Percentiles rank a stretch among this genome's conserved stretches.
phyloP scores from a whole-genome alignment of 2,797 vertebrate genomes.

The Allobates femoralis region DNA sequence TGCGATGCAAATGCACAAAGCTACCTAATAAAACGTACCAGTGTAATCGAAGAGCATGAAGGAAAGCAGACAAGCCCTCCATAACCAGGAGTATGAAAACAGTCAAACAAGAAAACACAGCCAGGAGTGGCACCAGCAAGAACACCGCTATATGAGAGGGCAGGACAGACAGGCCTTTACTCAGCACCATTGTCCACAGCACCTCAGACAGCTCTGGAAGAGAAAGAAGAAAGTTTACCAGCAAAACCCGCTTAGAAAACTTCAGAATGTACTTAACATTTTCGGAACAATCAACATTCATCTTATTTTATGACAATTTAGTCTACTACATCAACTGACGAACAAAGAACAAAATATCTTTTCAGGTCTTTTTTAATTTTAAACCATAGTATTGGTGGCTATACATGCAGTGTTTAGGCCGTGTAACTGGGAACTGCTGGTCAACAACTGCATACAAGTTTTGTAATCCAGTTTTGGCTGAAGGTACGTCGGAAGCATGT shows the following conservation, averaged over 20 bases:
- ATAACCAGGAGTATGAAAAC: constrained; percentile 93
- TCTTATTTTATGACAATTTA: no score
- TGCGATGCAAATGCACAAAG: no score
- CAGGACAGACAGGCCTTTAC: constrained; percentile 84
- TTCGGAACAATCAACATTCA: no score
- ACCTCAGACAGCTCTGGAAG: constrained; percentile 92
- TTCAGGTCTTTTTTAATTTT: background rate
- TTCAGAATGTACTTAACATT: no score
- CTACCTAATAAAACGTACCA: constrained; percentile 79
- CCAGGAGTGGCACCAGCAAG: constrained; percentile 84
- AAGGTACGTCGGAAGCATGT: no score
- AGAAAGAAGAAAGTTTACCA: background rate
- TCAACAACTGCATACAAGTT: no score
- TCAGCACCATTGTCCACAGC: constrained; percentile 95
- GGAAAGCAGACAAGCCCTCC: constrained; percentile 97
- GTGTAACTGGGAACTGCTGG: background rate
- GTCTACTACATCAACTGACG: no score
- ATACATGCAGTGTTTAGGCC: no score
- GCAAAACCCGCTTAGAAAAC: background rate
- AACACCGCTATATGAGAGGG: constrained; percentile 77
- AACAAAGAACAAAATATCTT: no score
- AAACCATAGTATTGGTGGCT: background rate
- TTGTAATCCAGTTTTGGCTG: no score
- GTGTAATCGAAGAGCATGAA: constrained; percentile 95
- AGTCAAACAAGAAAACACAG: constrained; percentile 86